Base-by-base conservation (phyloP, 2,888 invertebrate genomes). In the Ichneumoninae sp. region DNA sequence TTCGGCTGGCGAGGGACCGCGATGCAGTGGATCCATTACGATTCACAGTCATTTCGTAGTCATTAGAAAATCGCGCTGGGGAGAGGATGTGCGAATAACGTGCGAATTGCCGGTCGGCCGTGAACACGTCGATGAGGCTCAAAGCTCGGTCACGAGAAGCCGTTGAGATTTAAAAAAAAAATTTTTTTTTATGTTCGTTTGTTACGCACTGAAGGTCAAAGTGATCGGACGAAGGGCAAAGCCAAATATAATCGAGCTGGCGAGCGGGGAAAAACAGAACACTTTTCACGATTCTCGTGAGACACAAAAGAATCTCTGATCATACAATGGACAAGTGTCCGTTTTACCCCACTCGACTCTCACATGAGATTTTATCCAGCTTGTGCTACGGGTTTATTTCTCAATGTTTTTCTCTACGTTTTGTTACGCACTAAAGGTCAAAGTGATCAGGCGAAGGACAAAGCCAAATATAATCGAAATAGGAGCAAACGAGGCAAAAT, bases 141-240 rank as follows among this genome's bases (percentile, higher is more conserved):
- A 71, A 30, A 30, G 30, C 47, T 68, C 16, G 78, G 74, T 79
- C 82, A 60, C 74, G 72, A 54, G 69, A 74, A 62, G 52, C 50
- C 19, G 40, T 60, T 30, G 68, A 57, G 60, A 40, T 62, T 30
- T 30, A n/a, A n/a, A n/a, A n/a, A n/a, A n/a, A n/a, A n/a, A n/a
- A 26, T 70, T n/a, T 52, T 13, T 26, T n/a, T 40, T 13, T 44
- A 3, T 13, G 16, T 44, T 16, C 0, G 16, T 44, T 44, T 0
- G 40, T 10, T 40, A 40, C 40, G 40, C 3, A 40, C 10, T 10
- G 10, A 2, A 40, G 40, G 40, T 40, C 40, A 40, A 40, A 40
- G 40, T 40, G 10, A 10, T 40, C 40, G 40, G 40, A 10, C 10
- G 8, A 40, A 10, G 40, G 8, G 2, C 7, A 8, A 10, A 7